Percentiles rank a stretch among this genome's conserved stretches.
phyloP scores from a whole-genome alignment of 2,888 invertebrate species.

The Cylindroiulus punctatus region DNA sequence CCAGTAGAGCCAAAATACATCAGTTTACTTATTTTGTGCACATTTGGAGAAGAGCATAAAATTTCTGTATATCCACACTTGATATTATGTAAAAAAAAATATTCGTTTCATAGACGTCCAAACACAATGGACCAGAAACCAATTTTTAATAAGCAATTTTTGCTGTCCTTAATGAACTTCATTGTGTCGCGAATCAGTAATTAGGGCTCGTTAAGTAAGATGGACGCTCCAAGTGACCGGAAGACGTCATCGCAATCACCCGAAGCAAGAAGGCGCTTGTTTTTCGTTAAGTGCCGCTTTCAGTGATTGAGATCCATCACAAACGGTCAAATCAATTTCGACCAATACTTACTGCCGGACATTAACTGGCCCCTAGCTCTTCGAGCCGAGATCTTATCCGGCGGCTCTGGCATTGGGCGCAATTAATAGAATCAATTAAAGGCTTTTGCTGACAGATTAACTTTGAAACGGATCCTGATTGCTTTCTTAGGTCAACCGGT shows the following conservation, averaged over 20 bases:
- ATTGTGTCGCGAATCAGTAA: not conserved
- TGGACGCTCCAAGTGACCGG: constrained; percentile 27
- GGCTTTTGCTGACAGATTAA: constrained; percentile 40
- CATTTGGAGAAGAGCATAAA: too few species aligned
- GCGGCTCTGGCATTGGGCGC: not conserved
- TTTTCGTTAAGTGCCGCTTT: constrained; percentile 13
- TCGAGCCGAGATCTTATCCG: constrained; percentile 17
- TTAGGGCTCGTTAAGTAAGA: not conserved
- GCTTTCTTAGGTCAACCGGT: constrained; percentile 44
- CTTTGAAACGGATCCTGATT: constrained; percentile 40
- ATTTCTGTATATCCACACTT: too few species aligned
- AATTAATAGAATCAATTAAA: constrained; percentile 47
- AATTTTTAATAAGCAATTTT: not conserved
- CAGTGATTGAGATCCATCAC: constrained; percentile 3
- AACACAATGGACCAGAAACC: not conserved
- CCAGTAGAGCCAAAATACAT: too few species aligned
- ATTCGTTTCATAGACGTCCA: too few species aligned
- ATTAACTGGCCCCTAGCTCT: constrained; percentile 40
- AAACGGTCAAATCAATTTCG: constrained; percentile 35
- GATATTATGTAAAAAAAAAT: too few species aligned
- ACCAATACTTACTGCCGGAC: constrained; percentile 5
- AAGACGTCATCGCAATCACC: constrained; percentile 41
- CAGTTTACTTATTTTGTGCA: too few species aligned
- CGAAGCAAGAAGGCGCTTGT: constrained; percentile 29
- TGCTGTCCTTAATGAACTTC: not conserved